These are phyloP conservation scores for Calcarius lapponicus DNA, from an alignment of 2,797 vertebrate species.

Conservation along the genomic window DNA sequence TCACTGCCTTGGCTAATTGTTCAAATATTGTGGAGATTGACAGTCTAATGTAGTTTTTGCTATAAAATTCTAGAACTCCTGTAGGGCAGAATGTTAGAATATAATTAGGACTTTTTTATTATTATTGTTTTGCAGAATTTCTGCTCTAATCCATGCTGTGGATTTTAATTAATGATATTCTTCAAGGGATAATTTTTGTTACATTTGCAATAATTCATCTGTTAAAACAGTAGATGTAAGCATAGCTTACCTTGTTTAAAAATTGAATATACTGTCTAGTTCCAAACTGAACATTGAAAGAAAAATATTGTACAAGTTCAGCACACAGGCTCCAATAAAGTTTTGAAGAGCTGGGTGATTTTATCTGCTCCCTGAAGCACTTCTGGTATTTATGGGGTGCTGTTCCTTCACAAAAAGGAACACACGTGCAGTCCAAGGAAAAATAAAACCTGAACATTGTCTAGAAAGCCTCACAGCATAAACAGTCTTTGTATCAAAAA, in stretches of 20 bases:
- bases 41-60: neutral
- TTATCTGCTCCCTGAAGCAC: neutral
- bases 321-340: neutral
- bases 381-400: neutral
- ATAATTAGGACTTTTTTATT: neutral
- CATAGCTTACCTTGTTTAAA: neutral
- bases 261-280: neutral
- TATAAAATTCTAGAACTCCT: neutral
- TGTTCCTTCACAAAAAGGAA: neutral
- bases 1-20: neutral
- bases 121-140: neutral
- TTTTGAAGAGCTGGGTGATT: neutral
- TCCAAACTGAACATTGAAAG: neutral
- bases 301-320: neutral
- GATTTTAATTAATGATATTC: neutral
- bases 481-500: neutral
- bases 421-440: neutral
- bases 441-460: neutral
- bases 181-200: neutral
- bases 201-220: neutral
- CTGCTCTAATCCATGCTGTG: neutral
- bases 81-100: neutral
- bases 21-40: neutral
- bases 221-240: neutral
- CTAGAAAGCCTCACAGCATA: neutral